These are phyloP conservation scores for Aphidius colemani DNA, from an alignment of 2,888 invertebrate species.

Conservation along the genomic window DNA sequence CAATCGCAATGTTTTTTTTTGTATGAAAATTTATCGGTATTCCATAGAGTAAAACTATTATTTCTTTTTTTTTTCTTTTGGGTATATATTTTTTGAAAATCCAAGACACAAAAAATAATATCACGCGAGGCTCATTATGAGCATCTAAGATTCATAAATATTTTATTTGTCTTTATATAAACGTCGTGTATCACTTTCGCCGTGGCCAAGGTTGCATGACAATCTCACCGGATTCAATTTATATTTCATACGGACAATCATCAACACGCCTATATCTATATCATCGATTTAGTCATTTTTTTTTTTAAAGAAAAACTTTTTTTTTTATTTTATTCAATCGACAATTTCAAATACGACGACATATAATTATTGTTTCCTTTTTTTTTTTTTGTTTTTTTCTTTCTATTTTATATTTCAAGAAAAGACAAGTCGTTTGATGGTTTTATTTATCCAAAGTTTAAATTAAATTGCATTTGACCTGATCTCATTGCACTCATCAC, in stretches of 20 bases:
- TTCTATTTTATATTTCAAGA: no score
- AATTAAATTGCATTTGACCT: no score
- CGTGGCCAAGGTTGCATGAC: slow-evolving; percentile 48
- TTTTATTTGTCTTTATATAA: slow-evolving; percentile 14
- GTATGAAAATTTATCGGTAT: no score
- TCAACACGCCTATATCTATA: slow-evolving; percentile 4
- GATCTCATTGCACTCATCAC: no score
- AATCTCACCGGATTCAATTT: slow-evolving; percentile 42
- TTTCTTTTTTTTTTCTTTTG: not conserved
- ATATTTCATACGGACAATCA: slow-evolving; percentile 35
- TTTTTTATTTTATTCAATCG: not conserved
- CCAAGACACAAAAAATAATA: not conserved
- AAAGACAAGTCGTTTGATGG: no score
- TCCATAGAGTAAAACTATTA: no score
- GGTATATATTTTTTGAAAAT: not conserved
- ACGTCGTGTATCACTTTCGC: slow-evolving; percentile 51
- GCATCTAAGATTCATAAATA: slow-evolving; percentile 9
- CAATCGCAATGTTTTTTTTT: no score
- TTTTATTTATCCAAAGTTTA: no score
- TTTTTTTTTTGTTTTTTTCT: no score
- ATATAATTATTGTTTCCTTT: no score
- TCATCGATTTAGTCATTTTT: slow-evolving; percentile 11
- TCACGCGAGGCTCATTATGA: slow-evolving; percentile 21
- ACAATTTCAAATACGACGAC: no score
- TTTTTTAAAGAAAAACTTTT: not conserved